phyloP scores from a whole-genome alignment of 2,113 vertebrate genomes.

The Reinhardtius hippoglossoides region DNA sequence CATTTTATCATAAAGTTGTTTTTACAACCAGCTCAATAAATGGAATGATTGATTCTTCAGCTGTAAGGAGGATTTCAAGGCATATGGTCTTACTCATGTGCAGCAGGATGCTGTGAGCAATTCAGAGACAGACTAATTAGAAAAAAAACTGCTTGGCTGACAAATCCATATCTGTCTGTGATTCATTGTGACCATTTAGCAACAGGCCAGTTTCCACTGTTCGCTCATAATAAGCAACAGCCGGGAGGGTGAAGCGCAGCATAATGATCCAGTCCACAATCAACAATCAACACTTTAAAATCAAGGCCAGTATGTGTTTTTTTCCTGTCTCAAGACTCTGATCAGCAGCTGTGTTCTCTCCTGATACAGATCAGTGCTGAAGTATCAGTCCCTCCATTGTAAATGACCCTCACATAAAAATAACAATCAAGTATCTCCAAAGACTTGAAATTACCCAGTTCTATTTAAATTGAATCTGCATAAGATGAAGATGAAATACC shows the following conservation, averaged over 20 bases:
- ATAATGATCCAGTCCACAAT: conserved; percentile 17
- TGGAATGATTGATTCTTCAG: neutral
- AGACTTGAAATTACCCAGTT: neutral
- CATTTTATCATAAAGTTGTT: neutral
- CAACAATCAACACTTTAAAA: conserved; percentile 1
- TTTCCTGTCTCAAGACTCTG: neutral
- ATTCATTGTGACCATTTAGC: no score
- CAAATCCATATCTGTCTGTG: neutral
- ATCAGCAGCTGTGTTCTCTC: neutral
- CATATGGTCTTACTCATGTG: neutral
- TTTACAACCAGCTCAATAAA: neutral
- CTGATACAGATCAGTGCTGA: no score
- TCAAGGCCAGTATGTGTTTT: neutral
- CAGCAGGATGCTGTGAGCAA: neutral
- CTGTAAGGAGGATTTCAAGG: neutral
- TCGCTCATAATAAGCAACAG: conserved; percentile 1
- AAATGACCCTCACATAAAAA: neutral
- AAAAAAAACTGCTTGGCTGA: neutral
- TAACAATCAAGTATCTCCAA: neutral
- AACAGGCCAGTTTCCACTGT: neutral
- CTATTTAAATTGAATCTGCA: neutral
- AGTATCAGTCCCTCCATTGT: neutral
- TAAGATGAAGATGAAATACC: neutral
- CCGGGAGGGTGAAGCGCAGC: neutral
- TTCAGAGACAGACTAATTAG: neutral